phyloP scores from a whole-genome alignment of 2,888 invertebrate species.

The Pyralis farinalis region DNA sequence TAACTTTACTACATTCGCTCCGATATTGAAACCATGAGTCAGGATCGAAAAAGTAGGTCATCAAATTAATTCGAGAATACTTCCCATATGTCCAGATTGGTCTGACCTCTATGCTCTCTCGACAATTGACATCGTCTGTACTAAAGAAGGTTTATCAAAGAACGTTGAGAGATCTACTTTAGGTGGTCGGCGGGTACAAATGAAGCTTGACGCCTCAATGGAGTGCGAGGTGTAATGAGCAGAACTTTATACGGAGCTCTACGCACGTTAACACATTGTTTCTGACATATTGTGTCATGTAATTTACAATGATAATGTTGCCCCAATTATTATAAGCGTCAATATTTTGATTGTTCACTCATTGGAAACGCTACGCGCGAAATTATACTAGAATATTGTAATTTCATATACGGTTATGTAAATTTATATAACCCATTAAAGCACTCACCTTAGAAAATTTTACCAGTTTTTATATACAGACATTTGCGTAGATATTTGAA shows the following conservation, averaged over 20 bases:
- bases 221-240: conserved; percentile 45
- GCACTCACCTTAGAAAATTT: no score
- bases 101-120: conserved; percentile 15
- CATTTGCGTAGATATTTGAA: no score
- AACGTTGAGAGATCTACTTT: conserved; percentile 18
- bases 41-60: conserved; percentile 44
- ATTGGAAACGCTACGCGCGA: no score
- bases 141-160: conserved; percentile 10
- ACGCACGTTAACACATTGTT: conserved; percentile 32
- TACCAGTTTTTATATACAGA: no score
- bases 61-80: conserved; percentile 46
- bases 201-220: conserved; percentile 48
- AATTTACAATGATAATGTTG: neutral
- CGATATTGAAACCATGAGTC: conserved; percentile 22
- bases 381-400: no score
- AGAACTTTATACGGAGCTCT: conserved; percentile 29
- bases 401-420: no score
- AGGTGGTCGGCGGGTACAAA: conserved; percentile 31
- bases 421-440: no score
- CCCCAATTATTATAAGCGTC: neutral
- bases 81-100: conserved; percentile 21
- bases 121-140: conserved; percentile 1
- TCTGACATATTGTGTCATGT: conserved; percentile 23
- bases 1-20: neutral
- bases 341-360: no score